phyloP scores from a whole-genome alignment of 1,140 invertebrate species.

The Drosophila watanabei region DNA sequence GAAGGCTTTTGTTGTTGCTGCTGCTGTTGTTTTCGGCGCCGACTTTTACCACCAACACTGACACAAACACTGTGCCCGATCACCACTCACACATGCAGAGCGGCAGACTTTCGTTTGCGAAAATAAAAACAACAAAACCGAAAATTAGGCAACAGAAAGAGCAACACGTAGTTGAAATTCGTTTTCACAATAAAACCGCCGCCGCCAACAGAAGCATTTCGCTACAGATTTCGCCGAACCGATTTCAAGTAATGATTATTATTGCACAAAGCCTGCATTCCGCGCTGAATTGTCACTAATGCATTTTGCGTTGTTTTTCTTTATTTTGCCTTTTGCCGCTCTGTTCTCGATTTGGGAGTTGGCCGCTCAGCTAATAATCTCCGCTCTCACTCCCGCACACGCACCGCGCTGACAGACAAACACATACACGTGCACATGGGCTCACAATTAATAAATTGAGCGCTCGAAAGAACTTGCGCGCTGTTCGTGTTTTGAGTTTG shows the following conservation, averaged over 20 bases:
- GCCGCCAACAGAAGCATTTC: slow-evolving; percentile 48
- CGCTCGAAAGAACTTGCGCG: slow-evolving; percentile 6
- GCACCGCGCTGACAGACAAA: slow-evolving; percentile 22
- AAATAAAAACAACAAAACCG: slow-evolving; percentile 60
- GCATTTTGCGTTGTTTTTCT: slow-evolving; percentile 35
- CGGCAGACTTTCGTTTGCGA: slow-evolving; percentile 71
- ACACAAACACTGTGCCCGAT: slow-evolving; percentile 17
- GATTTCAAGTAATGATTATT: slow-evolving; percentile 33
- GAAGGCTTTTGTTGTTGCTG: slow-evolving; percentile 53
- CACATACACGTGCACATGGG: slow-evolving; percentile 32
- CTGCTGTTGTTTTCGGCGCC: slow-evolving; percentile 42
- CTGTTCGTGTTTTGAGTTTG: neutral
- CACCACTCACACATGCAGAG: slow-evolving; percentile 50
- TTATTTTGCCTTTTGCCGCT: slow-evolving; percentile 29
- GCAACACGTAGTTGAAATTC: slow-evolving; percentile 75
- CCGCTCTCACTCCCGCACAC: slow-evolving; percentile 55
- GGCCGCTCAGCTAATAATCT: slow-evolving; percentile 62
- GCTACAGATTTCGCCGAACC: slow-evolving; percentile 29
- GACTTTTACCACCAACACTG: slow-evolving; percentile 67
- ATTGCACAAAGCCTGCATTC: slow-evolving; percentile 47
- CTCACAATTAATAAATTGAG: slow-evolving; percentile 19
- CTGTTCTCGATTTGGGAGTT: slow-evolving; percentile 78
- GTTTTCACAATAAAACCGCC: slow-evolving; percentile 42
- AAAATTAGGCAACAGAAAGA: slow-evolving; percentile 41
- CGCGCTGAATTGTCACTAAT: slow-evolving; percentile 21